Evolutionary conservation across 2,797 vertebrate species (phyloP).

Genomic region (Malurus splendens): DNA sequence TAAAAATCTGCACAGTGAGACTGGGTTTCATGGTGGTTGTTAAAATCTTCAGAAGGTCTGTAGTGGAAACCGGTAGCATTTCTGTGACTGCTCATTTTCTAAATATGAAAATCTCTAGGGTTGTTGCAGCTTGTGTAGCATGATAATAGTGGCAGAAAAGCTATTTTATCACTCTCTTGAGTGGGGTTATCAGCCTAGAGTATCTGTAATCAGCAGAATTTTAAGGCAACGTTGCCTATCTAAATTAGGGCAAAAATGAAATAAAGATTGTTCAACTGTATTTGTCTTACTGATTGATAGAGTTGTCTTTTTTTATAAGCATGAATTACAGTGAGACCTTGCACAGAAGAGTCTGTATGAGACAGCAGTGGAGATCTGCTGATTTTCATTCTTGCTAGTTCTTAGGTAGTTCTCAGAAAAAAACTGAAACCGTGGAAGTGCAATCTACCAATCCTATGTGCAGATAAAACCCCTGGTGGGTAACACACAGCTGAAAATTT

Average conservation of each 20-base stretch:
- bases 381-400: conserved; percentile 78
- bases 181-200: neutral
- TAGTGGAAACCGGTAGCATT: neutral
- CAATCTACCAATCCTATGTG: neutral
- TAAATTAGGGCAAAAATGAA: neutral
- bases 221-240: neutral
- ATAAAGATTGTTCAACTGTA: neutral
- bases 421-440: conserved; percentile 53
- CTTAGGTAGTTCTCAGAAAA: conserved; percentile 74
- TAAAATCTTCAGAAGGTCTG: neutral
- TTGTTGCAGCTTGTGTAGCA: neutral
- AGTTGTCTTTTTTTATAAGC: conserved; percentile 70
- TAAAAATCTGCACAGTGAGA: neutral
- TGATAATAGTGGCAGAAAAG: neutral
- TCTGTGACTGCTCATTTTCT: neutral
- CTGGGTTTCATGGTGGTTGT: neutral
- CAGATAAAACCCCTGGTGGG: neutral
- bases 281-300: conserved; percentile 65
- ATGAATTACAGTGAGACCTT: conserved; percentile 79
- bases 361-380: conserved; percentile 81
- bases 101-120: neutral
- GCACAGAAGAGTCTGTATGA: conserved; percentile 72
- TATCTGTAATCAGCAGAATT: neutral
- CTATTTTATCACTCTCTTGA: neutral
- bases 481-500: neutral